A percentile compares a stretch with the other conserved stretches of the same genome.
Conservation (phyloP, 2,797 vertebrate species). For the Coranthus polyacanthus region DNA sequence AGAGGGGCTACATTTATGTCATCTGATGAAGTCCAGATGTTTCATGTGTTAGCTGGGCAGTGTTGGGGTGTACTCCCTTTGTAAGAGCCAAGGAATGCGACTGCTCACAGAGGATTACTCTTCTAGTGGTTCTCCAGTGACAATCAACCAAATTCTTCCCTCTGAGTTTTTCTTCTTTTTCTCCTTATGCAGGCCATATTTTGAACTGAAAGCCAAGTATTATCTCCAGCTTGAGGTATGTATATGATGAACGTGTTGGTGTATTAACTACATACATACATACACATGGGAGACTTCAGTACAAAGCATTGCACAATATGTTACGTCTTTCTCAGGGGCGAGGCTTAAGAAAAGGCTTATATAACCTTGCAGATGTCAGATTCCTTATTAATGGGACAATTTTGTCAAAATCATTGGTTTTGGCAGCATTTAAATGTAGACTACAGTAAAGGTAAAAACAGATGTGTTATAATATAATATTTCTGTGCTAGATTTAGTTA, state of each 20-base stretch:
- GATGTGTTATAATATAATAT: too few species aligned
- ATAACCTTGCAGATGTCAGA: too few species aligned
- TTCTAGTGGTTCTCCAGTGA: constrained; percentile 53
- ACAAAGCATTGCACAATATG: too few species aligned
- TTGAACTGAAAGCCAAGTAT: constrained; percentile 97
- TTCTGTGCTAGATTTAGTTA: too few species aligned
- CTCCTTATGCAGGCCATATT: constrained; percentile 91
- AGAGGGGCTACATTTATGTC: constrained; percentile 33
- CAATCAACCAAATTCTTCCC: constrained; percentile 21
- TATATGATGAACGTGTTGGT: constrained; percentile 13
- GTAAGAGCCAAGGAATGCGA: constrained; percentile 77
- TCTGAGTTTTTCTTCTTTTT: constrained; percentile 41
- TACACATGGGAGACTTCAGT: too few species aligned
- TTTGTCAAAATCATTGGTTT: too few species aligned
- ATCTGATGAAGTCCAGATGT: constrained; percentile 80
- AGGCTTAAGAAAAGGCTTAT: too few species aligned
- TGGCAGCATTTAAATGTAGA: too few species aligned
- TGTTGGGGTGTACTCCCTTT: constrained; percentile 60
- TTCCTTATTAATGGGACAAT: too few species aligned
- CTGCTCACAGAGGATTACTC: constrained; percentile 65
- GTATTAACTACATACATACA: too few species aligned
- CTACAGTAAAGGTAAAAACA: too few species aligned
- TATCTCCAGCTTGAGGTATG: constrained; percentile 96
- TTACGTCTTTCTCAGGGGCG: too few species aligned
- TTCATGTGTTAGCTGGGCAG: constrained; percentile 43